Evolutionary conservation across 2,797 vertebrate species (phyloP).

Genomic region (Danio choprae): DNA sequence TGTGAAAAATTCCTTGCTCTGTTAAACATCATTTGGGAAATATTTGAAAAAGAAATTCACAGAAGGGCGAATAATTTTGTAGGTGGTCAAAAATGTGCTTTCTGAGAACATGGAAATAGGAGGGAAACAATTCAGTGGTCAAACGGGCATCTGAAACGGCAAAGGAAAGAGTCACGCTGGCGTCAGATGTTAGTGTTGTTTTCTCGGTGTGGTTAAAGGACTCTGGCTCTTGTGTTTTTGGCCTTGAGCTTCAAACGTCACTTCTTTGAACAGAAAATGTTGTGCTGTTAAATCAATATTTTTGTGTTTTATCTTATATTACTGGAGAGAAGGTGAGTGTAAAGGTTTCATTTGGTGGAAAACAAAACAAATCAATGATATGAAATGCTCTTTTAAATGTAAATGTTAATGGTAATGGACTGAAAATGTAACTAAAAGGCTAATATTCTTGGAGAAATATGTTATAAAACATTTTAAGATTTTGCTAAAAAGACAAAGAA

Average conservation of each 20-base stretch:
- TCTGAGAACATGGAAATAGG: neutral
- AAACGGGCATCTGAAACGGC: neutral
- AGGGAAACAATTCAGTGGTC: neutral
- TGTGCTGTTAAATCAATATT: constrained; percentile 70
- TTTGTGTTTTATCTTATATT: constrained; percentile 56
- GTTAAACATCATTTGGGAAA: no score
- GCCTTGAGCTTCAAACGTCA: constrained; percentile 57
- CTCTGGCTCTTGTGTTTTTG: constrained; percentile 5
- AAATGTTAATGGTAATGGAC: no score
- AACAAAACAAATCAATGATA: constrained; percentile 1
- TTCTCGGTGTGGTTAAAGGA: constrained; percentile 4
- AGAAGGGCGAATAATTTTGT: no score
- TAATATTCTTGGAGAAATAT: no score
- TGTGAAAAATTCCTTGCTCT: no score
- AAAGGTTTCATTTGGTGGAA: constrained; percentile 25
- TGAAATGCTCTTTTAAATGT: neutral
- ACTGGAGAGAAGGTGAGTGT: constrained; percentile 45
- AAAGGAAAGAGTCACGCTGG: neutral
- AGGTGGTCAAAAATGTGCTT: neutral
- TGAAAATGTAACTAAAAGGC: no score
- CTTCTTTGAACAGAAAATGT: constrained; percentile 62
- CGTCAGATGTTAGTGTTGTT: neutral
- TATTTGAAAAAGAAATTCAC: no score
- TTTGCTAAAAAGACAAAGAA: no score
- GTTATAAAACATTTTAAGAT: no score